Evolutionary conservation across 2,888 invertebrate genomes (phyloP).

Genomic region (Aricia artaxerxes): DNA sequence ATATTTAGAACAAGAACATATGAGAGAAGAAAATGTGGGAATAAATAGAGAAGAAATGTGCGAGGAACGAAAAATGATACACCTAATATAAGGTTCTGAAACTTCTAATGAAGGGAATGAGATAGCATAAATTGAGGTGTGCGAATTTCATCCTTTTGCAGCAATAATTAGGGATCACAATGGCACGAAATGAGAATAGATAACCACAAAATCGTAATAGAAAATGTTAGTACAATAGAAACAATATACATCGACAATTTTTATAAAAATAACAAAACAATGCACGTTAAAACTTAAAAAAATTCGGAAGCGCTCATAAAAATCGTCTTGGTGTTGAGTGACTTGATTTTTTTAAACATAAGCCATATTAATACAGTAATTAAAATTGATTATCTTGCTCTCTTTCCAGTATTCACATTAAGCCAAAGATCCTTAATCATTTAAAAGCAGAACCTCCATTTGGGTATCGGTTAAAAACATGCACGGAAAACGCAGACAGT

Average conservation of each 20-base stretch:
- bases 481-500: constrained; percentile 41
- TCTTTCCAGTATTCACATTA: not conserved
- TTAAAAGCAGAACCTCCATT: not conserved
- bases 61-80: not conserved
- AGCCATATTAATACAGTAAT: no score
- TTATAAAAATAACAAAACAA: no score
- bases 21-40: constrained; percentile 3
- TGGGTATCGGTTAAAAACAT: not conserved
- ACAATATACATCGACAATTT: no score
- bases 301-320: no score
- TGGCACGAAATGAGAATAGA: not conserved
- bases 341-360: no score
- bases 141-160: not conserved
- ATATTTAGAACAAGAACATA: constrained; percentile 18
- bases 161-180: not conserved
- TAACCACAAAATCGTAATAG: no score
- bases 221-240: no score
- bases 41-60: not conserved
- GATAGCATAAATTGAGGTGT: not conserved
- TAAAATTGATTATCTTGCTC: no score
- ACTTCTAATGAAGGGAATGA: not conserved
- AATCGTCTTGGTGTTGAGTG: no score
- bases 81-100: not conserved
- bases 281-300: no score
- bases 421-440: not conserved